These are phyloP conservation scores for Phrynosoma blainvillii DNA, from an alignment of 2,113 vertebrate genomes.

Conservation along the genomic window DNA sequence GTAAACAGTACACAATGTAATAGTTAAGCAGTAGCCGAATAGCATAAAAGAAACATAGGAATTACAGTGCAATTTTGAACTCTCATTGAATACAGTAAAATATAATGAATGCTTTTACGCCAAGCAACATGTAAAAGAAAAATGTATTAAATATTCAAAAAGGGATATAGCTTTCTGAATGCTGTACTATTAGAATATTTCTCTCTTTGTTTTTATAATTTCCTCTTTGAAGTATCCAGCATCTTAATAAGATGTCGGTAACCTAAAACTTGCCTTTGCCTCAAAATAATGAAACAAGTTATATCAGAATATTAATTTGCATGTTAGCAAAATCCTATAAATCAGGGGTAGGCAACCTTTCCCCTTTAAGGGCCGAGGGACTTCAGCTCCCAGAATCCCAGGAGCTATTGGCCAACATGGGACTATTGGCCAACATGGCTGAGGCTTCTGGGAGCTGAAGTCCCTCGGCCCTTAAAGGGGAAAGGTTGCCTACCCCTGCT, in stretches of 20 bases:
- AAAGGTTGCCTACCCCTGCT: too few relatives aligned
- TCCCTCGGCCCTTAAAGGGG: too few relatives aligned
- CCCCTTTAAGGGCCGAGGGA: too few relatives aligned
- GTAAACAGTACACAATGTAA: constrained; percentile 33
- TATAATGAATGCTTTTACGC: background rate
- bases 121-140: background rate
- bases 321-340: background rate
- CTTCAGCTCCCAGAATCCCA: too few relatives aligned
- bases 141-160: background rate
- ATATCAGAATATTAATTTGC: background rate
- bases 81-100: background rate
- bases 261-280: background rate
- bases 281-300: background rate
- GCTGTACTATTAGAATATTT: background rate
- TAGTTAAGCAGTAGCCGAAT: constrained; percentile 22
- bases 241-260: background rate
- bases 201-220: background rate
- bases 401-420: too few relatives aligned
- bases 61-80: constrained; percentile 24
- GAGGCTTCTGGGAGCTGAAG: too few relatives aligned
- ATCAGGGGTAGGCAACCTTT: too few relatives aligned
- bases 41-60: constrained; percentile 39
- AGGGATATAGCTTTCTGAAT: background rate
- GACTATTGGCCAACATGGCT: too few relatives aligned
- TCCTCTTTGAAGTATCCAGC: background rate